phyloP scores from a whole-genome alignment of 2,797 vertebrate species.

The Melanotaenia trifasciata region DNA sequence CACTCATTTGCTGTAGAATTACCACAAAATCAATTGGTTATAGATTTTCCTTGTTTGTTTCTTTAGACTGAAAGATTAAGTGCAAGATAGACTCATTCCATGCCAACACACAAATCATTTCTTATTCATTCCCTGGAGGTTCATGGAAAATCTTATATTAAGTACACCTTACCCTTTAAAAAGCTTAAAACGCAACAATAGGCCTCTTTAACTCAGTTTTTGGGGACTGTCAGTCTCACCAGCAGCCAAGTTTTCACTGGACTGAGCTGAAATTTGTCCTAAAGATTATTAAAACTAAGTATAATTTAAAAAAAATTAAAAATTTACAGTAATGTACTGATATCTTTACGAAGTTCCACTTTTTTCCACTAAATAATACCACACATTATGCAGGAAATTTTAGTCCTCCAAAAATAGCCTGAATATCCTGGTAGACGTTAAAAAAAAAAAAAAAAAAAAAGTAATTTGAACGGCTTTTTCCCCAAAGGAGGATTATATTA shows the following conservation, averaged over 20 bases:
- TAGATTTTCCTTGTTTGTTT: neutral
- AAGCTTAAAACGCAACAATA: neutral
- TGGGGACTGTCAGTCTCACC: neutral
- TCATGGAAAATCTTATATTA: neutral
- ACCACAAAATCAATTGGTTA: neutral
- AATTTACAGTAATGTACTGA: neutral
- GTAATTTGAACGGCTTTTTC: no score
- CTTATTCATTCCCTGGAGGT: neutral
- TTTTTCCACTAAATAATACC: no score
- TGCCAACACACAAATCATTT: neutral
- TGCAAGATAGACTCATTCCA: neutral
- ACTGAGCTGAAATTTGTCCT: neutral
- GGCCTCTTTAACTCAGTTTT: neutral
- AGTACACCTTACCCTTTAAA: neutral
- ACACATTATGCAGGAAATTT: no score
- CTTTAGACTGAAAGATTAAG: neutral
- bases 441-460: no score
- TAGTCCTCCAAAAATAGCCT: no score
- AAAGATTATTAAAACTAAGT: neutral
- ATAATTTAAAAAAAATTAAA: neutral
- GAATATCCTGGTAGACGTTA: no score
- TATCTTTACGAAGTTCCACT: no score
- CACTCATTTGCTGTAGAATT: constrained; percentile 24
- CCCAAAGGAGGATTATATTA: no score
- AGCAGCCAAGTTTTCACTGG: neutral